phyloP scores from a whole-genome alignment of 2,888 invertebrate genomes.

The Phortica magna region DNA sequence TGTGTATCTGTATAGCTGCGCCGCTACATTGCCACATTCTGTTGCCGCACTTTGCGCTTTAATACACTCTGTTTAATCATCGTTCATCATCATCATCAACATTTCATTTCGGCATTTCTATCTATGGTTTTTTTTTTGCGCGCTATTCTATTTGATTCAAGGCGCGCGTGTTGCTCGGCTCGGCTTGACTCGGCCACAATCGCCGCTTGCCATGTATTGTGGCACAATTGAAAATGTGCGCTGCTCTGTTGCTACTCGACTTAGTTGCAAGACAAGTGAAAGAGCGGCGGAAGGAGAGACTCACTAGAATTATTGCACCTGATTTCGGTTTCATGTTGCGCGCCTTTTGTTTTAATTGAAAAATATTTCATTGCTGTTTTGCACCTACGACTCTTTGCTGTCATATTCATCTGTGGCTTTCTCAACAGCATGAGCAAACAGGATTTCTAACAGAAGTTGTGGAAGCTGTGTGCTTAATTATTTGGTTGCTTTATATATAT shows the following conservation, averaged over 20 bases:
- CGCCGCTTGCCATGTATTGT: not conserved
- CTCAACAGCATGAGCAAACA: no score
- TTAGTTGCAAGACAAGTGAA: not conserved
- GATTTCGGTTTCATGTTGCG: constrained; percentile 3
- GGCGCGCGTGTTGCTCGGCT: constrained; percentile 11
- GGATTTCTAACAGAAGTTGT: no score
- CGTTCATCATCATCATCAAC: constrained; percentile 50
- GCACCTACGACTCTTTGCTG: not conserved
- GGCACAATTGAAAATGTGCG: not conserved
- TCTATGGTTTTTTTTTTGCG: not conserved
- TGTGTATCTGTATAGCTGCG: not conserved
- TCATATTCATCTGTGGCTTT: not conserved
- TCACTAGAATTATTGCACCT: not conserved
- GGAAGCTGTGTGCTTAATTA: no score
- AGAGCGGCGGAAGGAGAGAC: not conserved
- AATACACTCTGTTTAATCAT: constrained; percentile 50
- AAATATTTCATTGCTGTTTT: constrained; percentile 18
- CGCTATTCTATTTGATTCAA: constrained; percentile 6
- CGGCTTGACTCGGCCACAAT: not conserved
- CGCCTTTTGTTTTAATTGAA: constrained; percentile 8
- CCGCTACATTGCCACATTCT: not conserved
- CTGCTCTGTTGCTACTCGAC: not conserved
- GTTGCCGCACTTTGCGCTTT: constrained; percentile 43
- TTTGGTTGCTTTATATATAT: no score
- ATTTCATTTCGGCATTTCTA: constrained; percentile 15